Percentiles rank a stretch among this genome's conserved stretches.
Conservation (phyloP, 2,888 invertebrate genomes). For the Phortica magna region DNA sequence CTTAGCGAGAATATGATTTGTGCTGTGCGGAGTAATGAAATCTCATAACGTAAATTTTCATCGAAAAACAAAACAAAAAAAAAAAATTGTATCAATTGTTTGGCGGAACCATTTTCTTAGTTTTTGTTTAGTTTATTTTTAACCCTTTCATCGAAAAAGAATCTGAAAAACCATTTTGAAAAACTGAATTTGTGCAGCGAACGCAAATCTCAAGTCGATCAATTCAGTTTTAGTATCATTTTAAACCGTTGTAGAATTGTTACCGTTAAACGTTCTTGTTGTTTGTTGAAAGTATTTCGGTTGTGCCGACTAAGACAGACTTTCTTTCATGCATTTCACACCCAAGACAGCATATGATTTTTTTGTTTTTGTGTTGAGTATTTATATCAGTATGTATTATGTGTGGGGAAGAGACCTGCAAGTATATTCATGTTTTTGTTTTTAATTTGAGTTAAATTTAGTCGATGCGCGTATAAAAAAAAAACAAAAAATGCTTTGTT, state of each 20-base stretch:
- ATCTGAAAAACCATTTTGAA: neutral
- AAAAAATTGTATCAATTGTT: neutral
- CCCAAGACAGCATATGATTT: neutral
- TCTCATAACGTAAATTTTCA: constrained; percentile 76
- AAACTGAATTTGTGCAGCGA: neutral
- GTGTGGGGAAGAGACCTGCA: neutral
- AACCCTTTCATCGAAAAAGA: neutral
- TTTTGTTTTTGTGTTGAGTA: neutral
- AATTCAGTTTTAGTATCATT: neutral
- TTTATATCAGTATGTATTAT: too few species aligned
- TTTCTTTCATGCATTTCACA: neutral
- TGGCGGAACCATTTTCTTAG: neutral
- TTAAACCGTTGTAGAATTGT: neutral
- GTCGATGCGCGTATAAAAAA: neutral
- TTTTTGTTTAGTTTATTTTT: constrained; percentile 9
- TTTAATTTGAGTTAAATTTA: neutral
- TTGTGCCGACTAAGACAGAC: neutral
- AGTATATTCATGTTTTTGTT: neutral
- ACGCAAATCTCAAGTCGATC: neutral
- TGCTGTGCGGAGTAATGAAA: constrained; percentile 74
- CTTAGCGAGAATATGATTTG: constrained; percentile 59
- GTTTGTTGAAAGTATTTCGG: neutral
- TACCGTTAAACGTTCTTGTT: neutral
- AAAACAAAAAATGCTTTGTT: neutral
- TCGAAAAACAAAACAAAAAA: constrained; percentile 50